Conservation (phyloP, 2,113 vertebrate genomes). For the Podarcis muralis region DNA sequence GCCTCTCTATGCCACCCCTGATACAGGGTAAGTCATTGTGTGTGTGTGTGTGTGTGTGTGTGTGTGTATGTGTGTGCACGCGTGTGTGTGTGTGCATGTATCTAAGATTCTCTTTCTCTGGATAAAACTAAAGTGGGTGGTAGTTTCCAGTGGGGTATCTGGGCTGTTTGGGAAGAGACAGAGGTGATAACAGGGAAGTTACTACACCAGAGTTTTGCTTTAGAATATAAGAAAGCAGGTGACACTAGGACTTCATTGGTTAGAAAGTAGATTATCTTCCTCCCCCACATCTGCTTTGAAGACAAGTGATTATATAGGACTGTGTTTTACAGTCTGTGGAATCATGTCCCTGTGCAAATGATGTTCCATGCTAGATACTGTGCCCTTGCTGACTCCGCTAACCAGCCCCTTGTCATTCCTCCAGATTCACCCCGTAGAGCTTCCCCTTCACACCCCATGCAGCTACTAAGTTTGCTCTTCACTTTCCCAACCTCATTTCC, state of each 20-base stretch:
- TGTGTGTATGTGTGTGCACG: too few species aligned
- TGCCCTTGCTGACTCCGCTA: too few species aligned
- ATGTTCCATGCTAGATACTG: not conserved
- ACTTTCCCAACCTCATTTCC: too few species aligned
- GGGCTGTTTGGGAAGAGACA: not conserved
- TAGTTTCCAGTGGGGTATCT: not conserved
- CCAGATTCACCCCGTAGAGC: too few species aligned
- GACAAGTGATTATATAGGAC: too few species aligned
- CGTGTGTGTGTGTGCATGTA: too few species aligned
- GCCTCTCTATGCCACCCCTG: not conserved
- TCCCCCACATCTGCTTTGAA: not conserved
- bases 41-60: not conserved
- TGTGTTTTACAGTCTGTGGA: not conserved
- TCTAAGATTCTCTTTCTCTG: not conserved
- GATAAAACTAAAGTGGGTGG: not conserved
- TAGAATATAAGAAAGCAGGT: not conserved
- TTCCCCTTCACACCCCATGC: too few species aligned
- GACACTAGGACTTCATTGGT: not conserved
- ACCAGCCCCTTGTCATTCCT: too few species aligned
- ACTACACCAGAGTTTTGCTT: not conserved
- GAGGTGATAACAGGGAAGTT: not conserved
- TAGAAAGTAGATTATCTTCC: not conserved
- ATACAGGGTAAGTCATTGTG: slow-evolving; percentile 4
- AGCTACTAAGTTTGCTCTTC: too few species aligned
- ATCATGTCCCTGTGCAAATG: not conserved